phyloP scores from a whole-genome alignment of 1,140 invertebrate species.

The Trichomalopsis sarcophagae region DNA sequence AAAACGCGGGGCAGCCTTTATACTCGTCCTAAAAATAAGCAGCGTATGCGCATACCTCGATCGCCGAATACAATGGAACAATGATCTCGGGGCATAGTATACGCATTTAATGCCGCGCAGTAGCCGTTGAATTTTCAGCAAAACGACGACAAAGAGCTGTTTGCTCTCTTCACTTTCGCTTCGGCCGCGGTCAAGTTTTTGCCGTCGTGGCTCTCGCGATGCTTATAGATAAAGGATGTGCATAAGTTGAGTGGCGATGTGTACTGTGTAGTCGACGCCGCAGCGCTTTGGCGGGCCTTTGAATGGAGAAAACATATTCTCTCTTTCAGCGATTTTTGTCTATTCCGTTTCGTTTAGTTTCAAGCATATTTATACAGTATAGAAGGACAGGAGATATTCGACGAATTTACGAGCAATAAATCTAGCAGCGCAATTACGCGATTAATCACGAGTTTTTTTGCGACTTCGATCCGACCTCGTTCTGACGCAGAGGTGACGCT shows the following conservation, averaged over 20 bases:
- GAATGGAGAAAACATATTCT: conserved; percentile 8
- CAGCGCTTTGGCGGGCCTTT: background rate
- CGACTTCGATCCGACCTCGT: conserved; percentile 14
- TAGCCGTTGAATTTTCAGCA: conserved; percentile 28
- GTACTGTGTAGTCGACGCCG: background rate
- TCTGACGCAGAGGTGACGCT: too few species aligned
- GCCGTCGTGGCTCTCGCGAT: background rate
- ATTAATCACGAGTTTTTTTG: conserved; percentile 40
- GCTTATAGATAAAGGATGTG: conserved; percentile 35
- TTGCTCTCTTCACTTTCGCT: conserved; percentile 10
- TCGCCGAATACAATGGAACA: conserved; percentile 52
- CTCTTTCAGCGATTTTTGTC: background rate
- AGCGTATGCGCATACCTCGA: background rate
- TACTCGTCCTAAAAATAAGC: conserved; percentile 6
- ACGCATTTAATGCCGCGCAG: conserved; percentile 9
- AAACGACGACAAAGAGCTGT: conserved; percentile 36
- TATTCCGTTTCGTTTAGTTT: background rate
- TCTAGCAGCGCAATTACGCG: conserved; percentile 24
- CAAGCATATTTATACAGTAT: background rate
- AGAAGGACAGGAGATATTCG: background rate
- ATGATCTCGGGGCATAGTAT: conserved; percentile 35
- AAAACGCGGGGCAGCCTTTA: conserved; percentile 20
- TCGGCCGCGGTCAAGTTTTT: background rate
- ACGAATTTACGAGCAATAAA: conserved; percentile 44
- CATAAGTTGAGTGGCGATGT: background rate